These are phyloP conservation scores for Bucorvus abyssinicus DNA, from an alignment of 2,797 vertebrate species.

Conservation along the genomic window DNA sequence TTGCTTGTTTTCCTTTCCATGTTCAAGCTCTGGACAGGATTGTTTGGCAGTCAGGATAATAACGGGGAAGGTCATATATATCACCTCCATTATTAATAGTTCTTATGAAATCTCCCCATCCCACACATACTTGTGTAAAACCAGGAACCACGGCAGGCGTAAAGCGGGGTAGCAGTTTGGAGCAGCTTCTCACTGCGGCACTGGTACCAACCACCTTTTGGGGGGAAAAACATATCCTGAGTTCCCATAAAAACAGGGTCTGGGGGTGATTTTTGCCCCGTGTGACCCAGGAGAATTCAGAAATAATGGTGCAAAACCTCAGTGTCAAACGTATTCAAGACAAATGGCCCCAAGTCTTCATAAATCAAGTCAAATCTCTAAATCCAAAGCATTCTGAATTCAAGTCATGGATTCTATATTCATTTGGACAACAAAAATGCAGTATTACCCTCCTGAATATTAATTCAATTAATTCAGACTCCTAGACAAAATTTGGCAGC, in stretches of 20 bases:
- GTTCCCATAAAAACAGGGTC: not conserved
- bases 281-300: not conserved
- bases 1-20: not conserved
- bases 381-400: not conserved
- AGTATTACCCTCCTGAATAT: not conserved
- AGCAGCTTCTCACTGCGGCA: not conserved
- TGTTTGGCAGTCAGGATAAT: not conserved
- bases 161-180: not conserved
- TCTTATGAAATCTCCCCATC: not conserved
- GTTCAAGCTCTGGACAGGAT: not conserved
- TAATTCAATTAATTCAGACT: not conserved
- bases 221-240: not conserved
- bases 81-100: not conserved
- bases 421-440: not conserved
- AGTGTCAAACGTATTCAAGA: not conserved
- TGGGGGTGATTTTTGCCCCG: not conserved
- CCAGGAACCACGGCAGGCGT: not conserved
- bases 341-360: accelerated
- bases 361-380: not conserved
- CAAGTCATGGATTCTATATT: not conserved
- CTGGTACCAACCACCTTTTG: accelerated
- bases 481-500: not conserved
- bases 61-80: not conserved
- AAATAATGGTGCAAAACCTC: not conserved
- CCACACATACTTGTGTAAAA: not conserved